Evolutionary conservation across 2,888 invertebrate species (phyloP).

Genomic region (Campoplex capitator): DNA sequence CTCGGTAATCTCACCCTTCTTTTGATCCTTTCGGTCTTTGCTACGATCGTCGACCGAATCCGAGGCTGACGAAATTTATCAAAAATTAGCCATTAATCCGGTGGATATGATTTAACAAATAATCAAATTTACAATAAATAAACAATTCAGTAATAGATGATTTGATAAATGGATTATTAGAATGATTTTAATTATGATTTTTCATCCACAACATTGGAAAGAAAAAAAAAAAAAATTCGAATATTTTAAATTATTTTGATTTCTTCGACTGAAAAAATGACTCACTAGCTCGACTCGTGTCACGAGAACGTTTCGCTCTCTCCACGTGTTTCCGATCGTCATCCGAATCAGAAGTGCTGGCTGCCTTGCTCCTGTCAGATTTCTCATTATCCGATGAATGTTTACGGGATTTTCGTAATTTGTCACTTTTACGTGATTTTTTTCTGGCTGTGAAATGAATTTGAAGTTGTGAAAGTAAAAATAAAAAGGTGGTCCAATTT

Average conservation of each 20-base stretch:
- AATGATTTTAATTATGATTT: too few relatives aligned
- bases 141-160: not conserved
- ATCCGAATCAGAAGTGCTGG: conserved; percentile 86
- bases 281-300: conserved; percentile 78
- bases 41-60: conserved; percentile 83
- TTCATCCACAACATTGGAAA: too few relatives aligned
- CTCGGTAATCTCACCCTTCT: conserved; percentile 83
- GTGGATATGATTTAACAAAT: not conserved
- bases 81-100: not conserved
- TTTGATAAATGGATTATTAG: not conserved
- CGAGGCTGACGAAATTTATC: conserved; percentile 41
- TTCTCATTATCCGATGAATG: conserved; percentile 85
- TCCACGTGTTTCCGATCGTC: conserved; percentile 82
- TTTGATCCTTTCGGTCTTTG: conserved; percentile 84
- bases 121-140: not conserved
- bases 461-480: not conserved
- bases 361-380: conserved; percentile 85
- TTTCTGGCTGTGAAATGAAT: conserved; percentile 75
- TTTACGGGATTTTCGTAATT: conserved; percentile 80
- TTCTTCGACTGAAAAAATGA: not conserved
- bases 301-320: conserved; percentile 79
- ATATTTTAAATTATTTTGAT: not conserved
- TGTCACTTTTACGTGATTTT: conserved; percentile 80
- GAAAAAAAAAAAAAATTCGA: not conserved
- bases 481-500: not conserved